Evolutionary conservation across 2,113 vertebrate genomes (phyloP), one percentile per base, ranked within the genome.

Genomic region (Nyctibius bracteatus): DNA sequence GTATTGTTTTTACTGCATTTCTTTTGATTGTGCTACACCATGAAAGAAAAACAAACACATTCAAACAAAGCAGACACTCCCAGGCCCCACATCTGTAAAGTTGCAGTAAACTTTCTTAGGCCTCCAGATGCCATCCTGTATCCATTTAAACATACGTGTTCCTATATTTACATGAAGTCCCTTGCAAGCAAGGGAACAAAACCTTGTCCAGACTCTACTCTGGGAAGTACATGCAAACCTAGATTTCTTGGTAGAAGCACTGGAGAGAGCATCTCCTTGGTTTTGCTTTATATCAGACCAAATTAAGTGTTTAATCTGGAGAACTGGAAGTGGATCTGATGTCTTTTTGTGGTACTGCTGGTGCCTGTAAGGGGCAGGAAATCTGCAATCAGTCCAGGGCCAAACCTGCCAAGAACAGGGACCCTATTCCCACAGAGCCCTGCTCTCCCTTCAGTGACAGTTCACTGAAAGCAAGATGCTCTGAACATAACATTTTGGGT

Each of bases 1-100:
- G 65, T 66, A 75, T 84, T 96, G 91, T 84, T 94, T 96, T 93
- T 79, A 75, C 66, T 83, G 61, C 21, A 18, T 72, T 79, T 89
- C 82, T 95, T 94, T 93, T 81, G 65, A 92, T 91, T 72, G 44
- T 94, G 65, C 44, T 92, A 79, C 68, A 61, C 24, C 25, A 57
- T 28, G 43, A 54, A 95, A 94, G 77, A 94, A 92, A 96, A 96
- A 90, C 79, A 96, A 96, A 96, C 72, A 74, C 21, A 52, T 43
- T 52, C 15, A 59, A 79, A 96, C 90, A 86, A 79, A 83, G 44
- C 86, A 84, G 96, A 92, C 67, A 58, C 88, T 94, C 94, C 77
- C 83, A 92, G 70, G 57, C 70, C 54, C n/a, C 31, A 85, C 73
- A 89, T 89, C 83, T 91, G 70, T 59, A 89, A 96, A 95, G 62